Evolutionary conservation across 2,888 invertebrate genomes (phyloP), one percentile per base, ranked within the genome.

Genomic region (Ferrisia virgata): DNA sequence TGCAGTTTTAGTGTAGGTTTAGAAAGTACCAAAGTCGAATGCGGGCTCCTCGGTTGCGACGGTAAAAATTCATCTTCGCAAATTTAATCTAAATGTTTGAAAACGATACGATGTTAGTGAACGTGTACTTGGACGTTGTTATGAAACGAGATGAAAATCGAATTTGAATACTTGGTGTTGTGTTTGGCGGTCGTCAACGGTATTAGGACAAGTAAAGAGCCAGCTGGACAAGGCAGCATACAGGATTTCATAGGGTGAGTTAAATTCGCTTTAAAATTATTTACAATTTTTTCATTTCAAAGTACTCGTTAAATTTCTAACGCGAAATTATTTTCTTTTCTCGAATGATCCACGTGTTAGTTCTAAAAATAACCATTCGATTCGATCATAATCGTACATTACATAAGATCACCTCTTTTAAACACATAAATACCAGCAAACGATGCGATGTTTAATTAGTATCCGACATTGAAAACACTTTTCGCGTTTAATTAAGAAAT

Each of bases 1-100:
- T 72, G 72, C 72, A 72, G 72, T 72, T 72, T 33, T 72, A 72
- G 72, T 72, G 72, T 72, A 72, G 72, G 72, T 25, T 72, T 72
- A 72, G 72, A 72, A 72, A 72, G 72, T 72, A 31, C 33, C 72
- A 28, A 72, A 72, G 72, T 33, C 33, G 72, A 33, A 33, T 11
- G 64, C 64, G 25, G 64, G 25, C 28, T 64, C 28, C 9, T 58
- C 18, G 9, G 13, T 2, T 64, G 33, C 72, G 72, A 33, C 72
- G 72, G 15, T 72, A 72, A 33, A 72, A 72, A 72, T 72, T 72
- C 72, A n/a, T 72, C 72, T 72, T 64, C 72, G 36, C n/a, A 72
- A 72, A 72, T 72, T 72, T 33, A 31, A 3, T 72, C 33, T 72
- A 33, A n/a, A 72, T 33, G 72, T n/a, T 33, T n/a, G 72, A 72